Evolutionary conservation across 1,140 invertebrate genomes (phyloP), one percentile per base, ranked within the genome.

Genomic region (Hydropsyche tenuis): DNA sequence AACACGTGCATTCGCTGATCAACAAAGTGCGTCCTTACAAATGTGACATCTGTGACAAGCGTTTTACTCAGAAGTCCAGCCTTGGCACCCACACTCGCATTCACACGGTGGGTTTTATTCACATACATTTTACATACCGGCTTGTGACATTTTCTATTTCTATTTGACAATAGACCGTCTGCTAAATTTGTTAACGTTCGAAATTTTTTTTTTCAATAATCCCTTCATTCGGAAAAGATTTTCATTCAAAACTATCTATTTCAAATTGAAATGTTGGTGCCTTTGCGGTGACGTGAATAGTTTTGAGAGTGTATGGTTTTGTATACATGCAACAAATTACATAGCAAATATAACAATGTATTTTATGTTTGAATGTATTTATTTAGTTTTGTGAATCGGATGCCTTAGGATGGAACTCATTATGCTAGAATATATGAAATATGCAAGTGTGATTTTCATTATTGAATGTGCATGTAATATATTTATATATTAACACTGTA

Each of bases 61-160:
- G 90, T 81, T 93, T 92, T 84, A 91, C 90, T 69, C 90, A 92
- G 82, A 93, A 92, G 85, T 91, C 90, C 79, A 92, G 90, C 82
- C 84, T 92, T 77, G 90, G 93, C 85, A 93, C 93, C 80, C 93
- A 95, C 86, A 93, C 93, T 84, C 87, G 92, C 78, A 92, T 92
- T 79, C 93, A 94, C 82, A 93, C 91, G 69, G 92, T 92, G 85
- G 82, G 84, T 84, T 85, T 82, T 81, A 82, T 83, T 30, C 18
- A 48, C 42, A 72, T 56, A 25, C 68, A 56, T 62, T 22, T 72
- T 63, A 63, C 48, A 27, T 63, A 72, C 69, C 42, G 37, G 56
- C 42, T 45, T 62, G 53, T 72, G 37, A 56, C 18, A 9, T 22
- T 51, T 27, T 60, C 7, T 60, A 1, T 43, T 45, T 72, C 37